Conservation (phyloP, 2,113 vertebrate species). For the Eptesicus fuscus region DNA sequence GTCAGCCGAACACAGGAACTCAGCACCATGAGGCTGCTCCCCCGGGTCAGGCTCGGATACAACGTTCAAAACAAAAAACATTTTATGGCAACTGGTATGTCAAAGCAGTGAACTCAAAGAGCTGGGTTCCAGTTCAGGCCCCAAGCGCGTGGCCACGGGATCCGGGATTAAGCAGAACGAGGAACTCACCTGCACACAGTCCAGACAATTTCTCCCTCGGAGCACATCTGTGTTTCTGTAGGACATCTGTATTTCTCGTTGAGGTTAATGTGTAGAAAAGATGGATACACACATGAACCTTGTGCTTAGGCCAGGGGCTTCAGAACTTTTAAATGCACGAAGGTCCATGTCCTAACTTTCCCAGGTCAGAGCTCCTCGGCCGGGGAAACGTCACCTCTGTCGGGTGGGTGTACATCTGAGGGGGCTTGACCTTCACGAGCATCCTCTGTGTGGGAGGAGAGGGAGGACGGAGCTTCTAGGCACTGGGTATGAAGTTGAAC, state of each 20-base stretch:
- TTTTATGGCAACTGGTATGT: not conserved
- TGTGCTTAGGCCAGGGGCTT: not conserved
- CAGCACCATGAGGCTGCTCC: not conserved
- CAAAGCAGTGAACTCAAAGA: not conserved
- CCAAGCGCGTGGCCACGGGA: not conserved
- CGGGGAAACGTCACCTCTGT: not conserved
- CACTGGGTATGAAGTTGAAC: not conserved
- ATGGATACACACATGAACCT: not conserved
- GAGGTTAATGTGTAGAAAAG: slow-evolving; percentile 10
- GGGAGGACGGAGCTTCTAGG: no score
- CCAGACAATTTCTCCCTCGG: not conserved
- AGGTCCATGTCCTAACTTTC: not conserved
- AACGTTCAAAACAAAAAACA: not conserved
- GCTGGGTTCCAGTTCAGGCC: not conserved
- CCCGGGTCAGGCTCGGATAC: not conserved
- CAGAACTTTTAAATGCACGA: not conserved
- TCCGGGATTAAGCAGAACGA: not conserved
- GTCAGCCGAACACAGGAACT: not conserved
- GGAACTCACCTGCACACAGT: not conserved
- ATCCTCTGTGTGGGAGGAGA: not conserved
- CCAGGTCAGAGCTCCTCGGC: not conserved
- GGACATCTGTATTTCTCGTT: not conserved
- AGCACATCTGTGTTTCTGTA: not conserved
- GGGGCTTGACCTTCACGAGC: not conserved
- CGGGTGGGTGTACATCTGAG: no score